Evolutionary conservation across 2,888 invertebrate genomes (phyloP), one percentile per base, ranked within the genome.

Genomic region (Hemithea aestivaria): DNA sequence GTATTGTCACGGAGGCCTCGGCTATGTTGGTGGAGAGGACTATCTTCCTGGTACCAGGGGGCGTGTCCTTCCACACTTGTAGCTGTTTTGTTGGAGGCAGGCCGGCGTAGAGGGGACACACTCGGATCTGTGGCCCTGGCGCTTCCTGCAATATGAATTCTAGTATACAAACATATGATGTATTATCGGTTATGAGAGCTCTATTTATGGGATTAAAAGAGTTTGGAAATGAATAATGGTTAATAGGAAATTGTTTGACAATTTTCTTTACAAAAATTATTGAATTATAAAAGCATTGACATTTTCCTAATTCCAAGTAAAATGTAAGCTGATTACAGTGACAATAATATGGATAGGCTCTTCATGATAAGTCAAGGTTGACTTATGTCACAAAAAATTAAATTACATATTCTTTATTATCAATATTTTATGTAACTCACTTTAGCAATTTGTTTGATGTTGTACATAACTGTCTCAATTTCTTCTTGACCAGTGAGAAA

Each of bases 401-500:
- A n/a, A n/a, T n/a, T n/a, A n/a, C n/a, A n/a, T n/a, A n/a, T n/a
- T n/a, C n/a, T n/a, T n/a, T n/a, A n/a, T n/a, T n/a, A n/a, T n/a
- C 16, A 16, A 16, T 4, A 16, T 4, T 4, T 4, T 16, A 16
- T 16, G 16, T 16, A 26, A 62, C 70, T 69, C 71, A 90, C 93
- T 79, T 92, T 93, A 1, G 91, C 90, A 48, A 93, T 90, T 62
- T 91, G 89, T 53, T 92, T 89, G 25, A 95, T 93, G 65, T 92
- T 93, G 53, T 91, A 89, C 45, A 91, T 92, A 49, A 94, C 90
- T n/a, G 92, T 89, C 80, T 98, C 97, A 50, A 98, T 98, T 89
- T 98, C 98, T 77, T 98, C 98, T 84, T 98, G 97, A 0, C 98
- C 98, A 29, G 98, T 98, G 39, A 98, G 83, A 81, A 98, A 98